Percentiles rank a stretch among this genome's conserved stretches.
Conservation (phyloP, 2,797 vertebrate genomes). For the Graptemys geographica region DNA sequence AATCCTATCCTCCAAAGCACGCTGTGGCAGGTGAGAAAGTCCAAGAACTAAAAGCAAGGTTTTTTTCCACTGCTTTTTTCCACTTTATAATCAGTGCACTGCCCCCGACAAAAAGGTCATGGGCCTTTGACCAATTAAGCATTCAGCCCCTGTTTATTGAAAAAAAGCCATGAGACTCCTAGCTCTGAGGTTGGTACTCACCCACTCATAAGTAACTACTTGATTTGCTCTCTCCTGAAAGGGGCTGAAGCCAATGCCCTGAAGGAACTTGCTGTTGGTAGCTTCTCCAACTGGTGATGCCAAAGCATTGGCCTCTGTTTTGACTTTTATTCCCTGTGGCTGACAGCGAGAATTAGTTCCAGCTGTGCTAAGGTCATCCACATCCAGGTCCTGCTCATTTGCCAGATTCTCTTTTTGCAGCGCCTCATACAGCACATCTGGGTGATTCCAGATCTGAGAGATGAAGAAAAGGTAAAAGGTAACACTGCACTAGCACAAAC, state of each 20-base stretch:
- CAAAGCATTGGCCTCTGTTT: conserved; percentile 83
- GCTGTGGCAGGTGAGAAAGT: neutral
- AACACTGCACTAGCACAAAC: neutral
- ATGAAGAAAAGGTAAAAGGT: neutral
- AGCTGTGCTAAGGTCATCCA: conserved; percentile 92
- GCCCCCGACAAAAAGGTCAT: neutral
- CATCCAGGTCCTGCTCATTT: conserved; percentile 96
- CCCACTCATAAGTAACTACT: conserved; percentile 99
- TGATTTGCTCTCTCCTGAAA: conserved; percentile 96
- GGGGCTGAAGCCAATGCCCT: conserved; percentile 86
- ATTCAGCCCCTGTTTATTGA: neutral
- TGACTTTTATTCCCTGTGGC: conserved; percentile 86
- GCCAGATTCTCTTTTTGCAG: conserved; percentile 96
- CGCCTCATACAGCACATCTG: conserved; percentile 96
- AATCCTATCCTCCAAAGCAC: too few relatives aligned
- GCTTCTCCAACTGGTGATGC: conserved; percentile 84
- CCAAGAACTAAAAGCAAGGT: neutral
- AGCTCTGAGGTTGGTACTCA: conserved; percentile 74
- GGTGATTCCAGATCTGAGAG: conserved; percentile 98
- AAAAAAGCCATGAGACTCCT: neutral
- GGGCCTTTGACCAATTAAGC: neutral
- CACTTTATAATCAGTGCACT: neutral
- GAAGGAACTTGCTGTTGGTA: conserved; percentile 90
- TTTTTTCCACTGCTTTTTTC: neutral
- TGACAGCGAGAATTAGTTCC: conserved; percentile 86